Conservation (phyloP, 1,140 invertebrate species). For the Drosophila neocordata region DNA sequence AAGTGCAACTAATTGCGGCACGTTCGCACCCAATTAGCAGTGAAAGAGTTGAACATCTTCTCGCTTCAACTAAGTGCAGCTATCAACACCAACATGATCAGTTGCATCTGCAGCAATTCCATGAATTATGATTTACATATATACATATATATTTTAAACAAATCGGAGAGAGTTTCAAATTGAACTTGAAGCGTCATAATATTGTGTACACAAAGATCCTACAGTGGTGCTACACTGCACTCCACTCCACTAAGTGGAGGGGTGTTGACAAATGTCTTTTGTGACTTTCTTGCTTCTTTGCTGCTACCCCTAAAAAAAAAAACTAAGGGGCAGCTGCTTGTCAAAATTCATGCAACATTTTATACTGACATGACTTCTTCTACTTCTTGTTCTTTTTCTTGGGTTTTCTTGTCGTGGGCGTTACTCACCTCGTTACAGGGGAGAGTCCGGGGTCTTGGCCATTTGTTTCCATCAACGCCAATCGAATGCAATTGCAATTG, state of each 20-base stretch:
- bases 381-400: not conserved
- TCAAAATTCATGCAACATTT: slow-evolving; percentile 78
- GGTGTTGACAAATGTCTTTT: slow-evolving; percentile 79
- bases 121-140: slow-evolving; percentile 64
- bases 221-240: slow-evolving; percentile 3
- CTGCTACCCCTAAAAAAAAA: slow-evolving; percentile 26
- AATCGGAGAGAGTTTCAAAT: slow-evolving; percentile 36
- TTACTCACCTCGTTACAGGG: slow-evolving; percentile 28
- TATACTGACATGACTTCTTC: slow-evolving; percentile 36
- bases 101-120: slow-evolving; percentile 13
- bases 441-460: slow-evolving; percentile 24
- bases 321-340: slow-evolving; percentile 57
- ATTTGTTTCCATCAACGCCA: slow-evolving; percentile 76
- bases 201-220: slow-evolving; percentile 44
- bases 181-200: slow-evolving; percentile 76
- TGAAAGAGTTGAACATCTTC: slow-evolving; percentile 56
- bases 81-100: slow-evolving; percentile 65
- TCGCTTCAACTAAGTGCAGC: slow-evolving; percentile 64
- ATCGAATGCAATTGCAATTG: slow-evolving; percentile 68
- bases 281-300: slow-evolving; percentile 40
- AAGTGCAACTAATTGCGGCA: slow-evolving; percentile 78
- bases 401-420: slow-evolving; percentile 48
- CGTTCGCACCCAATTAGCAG: slow-evolving; percentile 78
- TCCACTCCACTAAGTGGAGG: slow-evolving; percentile 55
- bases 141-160: too few relatives aligned